Evolutionary conservation across 2,797 vertebrate species (phyloP).

Genomic region (Echiichthys vipera): DNA sequence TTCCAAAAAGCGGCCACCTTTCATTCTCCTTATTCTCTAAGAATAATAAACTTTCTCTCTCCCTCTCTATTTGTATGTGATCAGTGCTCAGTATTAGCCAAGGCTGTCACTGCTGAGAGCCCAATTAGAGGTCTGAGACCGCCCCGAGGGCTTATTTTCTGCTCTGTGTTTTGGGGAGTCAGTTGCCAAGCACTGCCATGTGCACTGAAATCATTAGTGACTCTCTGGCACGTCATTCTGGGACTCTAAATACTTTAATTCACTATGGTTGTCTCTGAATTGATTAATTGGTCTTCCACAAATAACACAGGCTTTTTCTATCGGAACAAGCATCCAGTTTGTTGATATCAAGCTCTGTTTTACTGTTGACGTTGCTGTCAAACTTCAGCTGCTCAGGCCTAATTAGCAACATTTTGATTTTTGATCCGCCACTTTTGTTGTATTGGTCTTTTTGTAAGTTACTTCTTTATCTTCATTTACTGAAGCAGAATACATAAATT

Average conservation of each 20-base stretch:
- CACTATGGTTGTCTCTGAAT: slow-evolving; percentile 73
- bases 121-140: slow-evolving; percentile 75
- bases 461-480: background rate
- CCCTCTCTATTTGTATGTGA: slow-evolving; percentile 59
- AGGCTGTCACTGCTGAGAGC: slow-evolving; percentile 68
- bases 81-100: slow-evolving; percentile 61
- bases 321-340: slow-evolving; percentile 35
- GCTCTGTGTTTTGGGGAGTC: slow-evolving; percentile 68
- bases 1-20: slow-evolving; percentile 61
- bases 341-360: slow-evolving; percentile 36
- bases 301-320: slow-evolving; percentile 67
- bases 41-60: slow-evolving; percentile 71
- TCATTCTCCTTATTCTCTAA: slow-evolving; percentile 50
- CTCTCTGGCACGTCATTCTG: slow-evolving; percentile 75
- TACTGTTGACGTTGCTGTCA: slow-evolving; percentile 15
- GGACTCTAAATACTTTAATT: slow-evolving; percentile 70
- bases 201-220: slow-evolving; percentile 77
- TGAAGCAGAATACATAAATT: background rate
- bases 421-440: slow-evolving; percentile 11
- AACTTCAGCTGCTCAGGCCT: slow-evolving; percentile 38
- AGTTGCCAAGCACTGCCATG: slow-evolving; percentile 79
- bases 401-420: slow-evolving; percentile 29
- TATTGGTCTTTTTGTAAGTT: slow-evolving; percentile 6
- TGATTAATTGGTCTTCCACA: slow-evolving; percentile 76
- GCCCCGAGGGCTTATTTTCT: slow-evolving; percentile 67